These are phyloP conservation scores for Illadopsis cleaveri DNA, from an alignment of 2,113 vertebrate genomes.

Conservation along the genomic window DNA sequence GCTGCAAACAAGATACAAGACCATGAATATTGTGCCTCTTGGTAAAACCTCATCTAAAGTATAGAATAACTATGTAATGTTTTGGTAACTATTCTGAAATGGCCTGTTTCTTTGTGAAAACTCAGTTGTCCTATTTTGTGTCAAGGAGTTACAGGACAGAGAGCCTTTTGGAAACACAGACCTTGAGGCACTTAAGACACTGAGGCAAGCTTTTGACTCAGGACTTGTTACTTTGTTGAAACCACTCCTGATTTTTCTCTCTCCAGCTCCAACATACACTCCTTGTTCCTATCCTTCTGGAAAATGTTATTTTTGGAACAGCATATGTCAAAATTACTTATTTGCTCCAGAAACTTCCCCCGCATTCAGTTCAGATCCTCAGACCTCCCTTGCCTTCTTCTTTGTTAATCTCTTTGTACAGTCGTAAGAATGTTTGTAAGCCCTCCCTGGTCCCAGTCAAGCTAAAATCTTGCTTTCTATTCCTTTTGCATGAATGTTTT, in stretches of 20 bases:
- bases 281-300: neutral
- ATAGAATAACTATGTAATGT: neutral
- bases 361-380: neutral
- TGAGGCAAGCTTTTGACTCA: neutral
- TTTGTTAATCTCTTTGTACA: neutral
- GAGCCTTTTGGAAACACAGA: neutral
- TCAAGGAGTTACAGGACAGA: neutral
- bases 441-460: neutral
- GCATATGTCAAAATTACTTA: neutral
- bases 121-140: neutral
- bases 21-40: neutral
- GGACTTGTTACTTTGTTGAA: neutral
- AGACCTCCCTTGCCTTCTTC: neutral
- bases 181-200: neutral
- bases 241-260: neutral
- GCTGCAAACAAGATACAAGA: neutral
- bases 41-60: neutral
- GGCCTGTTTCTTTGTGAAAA: neutral
- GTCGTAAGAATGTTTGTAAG: neutral
- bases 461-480: neutral
- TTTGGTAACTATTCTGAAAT: neutral
- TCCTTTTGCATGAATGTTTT: neutral
- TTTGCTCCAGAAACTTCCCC: neutral
- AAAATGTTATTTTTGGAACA: slow-evolving; percentile 20
- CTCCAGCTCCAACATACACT: neutral